phyloP scores from a whole-genome alignment of 2,888 invertebrate species.

The Euproctis similis region DNA sequence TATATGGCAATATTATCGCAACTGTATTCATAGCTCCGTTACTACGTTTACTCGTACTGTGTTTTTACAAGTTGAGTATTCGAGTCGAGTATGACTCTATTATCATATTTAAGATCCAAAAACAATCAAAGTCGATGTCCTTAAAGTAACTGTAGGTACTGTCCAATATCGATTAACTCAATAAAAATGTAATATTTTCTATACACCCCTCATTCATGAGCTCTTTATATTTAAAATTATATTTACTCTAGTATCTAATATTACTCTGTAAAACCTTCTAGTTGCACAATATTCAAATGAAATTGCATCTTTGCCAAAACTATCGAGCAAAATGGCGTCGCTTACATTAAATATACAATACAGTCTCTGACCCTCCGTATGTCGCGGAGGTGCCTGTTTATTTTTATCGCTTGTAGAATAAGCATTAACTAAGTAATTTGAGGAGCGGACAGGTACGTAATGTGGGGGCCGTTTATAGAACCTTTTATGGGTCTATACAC shows the following conservation, averaged over 20 bases:
- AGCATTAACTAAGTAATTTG: conserved; percentile 61
- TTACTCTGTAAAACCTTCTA: conserved; percentile 59
- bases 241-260: conserved; percentile 52
- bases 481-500: conserved; percentile 36
- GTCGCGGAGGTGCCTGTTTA: conserved; percentile 56
- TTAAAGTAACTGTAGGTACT: too few relatives aligned
- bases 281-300: conserved; percentile 75
- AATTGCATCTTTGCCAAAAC: conserved; percentile 77
- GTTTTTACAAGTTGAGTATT: too few relatives aligned
- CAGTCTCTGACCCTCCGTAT: conserved; percentile 64
- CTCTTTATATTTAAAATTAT: conserved; percentile 69
- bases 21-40: too few relatives aligned
- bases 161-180: too few relatives aligned
- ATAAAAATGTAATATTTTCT: too few relatives aligned
- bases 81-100: too few relatives aligned
- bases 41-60: too few relatives aligned
- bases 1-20: too few relatives aligned
- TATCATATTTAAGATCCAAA: too few relatives aligned
- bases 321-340: conserved; percentile 63
- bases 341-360: conserved; percentile 73
- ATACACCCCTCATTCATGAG: conserved; percentile 64
- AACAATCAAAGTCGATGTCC: too few relatives aligned
- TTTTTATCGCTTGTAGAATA: conserved; percentile 70
- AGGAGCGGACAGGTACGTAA: conserved; percentile 46
- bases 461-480: conserved; percentile 36